Percentiles rank a stretch among this genome's conserved stretches.
These are phyloP conservation scores for Polypedilum pembai DNA, from an alignment of 1,140 invertebrate species.

Conservation along the genomic window DNA sequence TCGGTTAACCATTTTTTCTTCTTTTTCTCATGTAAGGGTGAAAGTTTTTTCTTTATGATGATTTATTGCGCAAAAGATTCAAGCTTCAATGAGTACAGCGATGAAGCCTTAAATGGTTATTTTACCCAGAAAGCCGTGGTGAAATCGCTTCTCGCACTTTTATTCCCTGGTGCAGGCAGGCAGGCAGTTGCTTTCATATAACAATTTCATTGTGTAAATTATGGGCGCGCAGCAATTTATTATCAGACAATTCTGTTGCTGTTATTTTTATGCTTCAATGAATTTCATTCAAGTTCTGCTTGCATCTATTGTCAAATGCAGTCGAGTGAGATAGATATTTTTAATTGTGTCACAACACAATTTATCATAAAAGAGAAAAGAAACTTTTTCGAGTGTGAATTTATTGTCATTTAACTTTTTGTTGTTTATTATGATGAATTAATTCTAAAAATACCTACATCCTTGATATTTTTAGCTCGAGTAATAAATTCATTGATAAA, in stretches of 20 bases:
- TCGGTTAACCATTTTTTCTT: constrained; percentile 10
- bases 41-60: not conserved
- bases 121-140: constrained; percentile 19
- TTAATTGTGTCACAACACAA: constrained; percentile 13
- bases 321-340: not conserved
- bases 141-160: not conserved
- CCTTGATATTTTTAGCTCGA: too few relatives aligned
- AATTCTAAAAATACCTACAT: too few relatives aligned
- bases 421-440: too few relatives aligned
- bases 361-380: constrained; percentile 1
- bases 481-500: too few relatives aligned
- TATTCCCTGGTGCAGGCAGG: too few relatives aligned
- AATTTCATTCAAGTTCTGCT: not conserved
- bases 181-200: too few relatives aligned
- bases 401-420: not conserved
- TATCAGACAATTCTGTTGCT: not conserved
- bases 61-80: constrained; percentile 7
- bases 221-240: constrained; percentile 25
- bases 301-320: not conserved
- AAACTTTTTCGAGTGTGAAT: not conserved
- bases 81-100: not conserved
- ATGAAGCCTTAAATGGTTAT: constrained; percentile 1
- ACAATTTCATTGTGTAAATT: constrained; percentile 16
- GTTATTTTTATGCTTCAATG: not conserved
- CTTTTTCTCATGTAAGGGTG: not conserved